These are phyloP conservation scores for Peromyscus californicus DNA, from an alignment of 2,113 vertebrate species.

Conservation along the genomic window DNA sequence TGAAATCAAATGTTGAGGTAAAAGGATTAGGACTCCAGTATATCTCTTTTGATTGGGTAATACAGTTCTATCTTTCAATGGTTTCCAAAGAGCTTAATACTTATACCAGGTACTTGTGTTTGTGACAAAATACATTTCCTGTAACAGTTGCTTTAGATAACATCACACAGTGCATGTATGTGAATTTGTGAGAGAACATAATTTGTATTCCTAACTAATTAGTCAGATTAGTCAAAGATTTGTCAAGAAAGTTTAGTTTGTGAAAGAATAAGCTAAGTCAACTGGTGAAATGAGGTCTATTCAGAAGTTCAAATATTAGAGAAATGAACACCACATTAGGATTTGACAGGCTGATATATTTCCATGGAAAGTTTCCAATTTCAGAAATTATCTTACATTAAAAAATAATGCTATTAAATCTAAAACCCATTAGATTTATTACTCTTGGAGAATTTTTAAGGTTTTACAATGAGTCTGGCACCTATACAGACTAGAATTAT, in stretches of 20 bases:
- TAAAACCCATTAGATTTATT: constrained; percentile 66
- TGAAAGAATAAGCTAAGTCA: not conserved
- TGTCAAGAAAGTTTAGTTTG: not conserved
- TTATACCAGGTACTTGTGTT: not conserved
- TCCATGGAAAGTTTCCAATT: constrained; percentile 59
- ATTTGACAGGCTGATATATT: constrained; percentile 60
- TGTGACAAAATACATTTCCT: not conserved
- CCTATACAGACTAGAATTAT: constrained; percentile 34
- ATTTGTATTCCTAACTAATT: not conserved
- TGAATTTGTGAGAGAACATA: not conserved
- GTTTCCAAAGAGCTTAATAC: not conserved
- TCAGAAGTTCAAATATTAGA: constrained; percentile 47
- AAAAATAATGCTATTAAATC: constrained; percentile 66
- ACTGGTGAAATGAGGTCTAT: not conserved
- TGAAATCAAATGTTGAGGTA: not conserved
- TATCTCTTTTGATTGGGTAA: not conserved
- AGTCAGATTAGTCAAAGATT: constrained; percentile 7
- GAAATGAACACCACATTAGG: constrained; percentile 48
- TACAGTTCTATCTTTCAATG: not conserved
- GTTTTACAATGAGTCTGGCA: constrained; percentile 60
- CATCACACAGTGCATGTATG: not conserved
- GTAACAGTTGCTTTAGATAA: not conserved
- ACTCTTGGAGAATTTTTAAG: constrained; percentile 18
- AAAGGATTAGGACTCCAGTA: not conserved
- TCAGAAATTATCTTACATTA: constrained; percentile 64